Base-by-base conservation (phyloP, 2,797 vertebrate species). In the Alectoris magna region DNA sequence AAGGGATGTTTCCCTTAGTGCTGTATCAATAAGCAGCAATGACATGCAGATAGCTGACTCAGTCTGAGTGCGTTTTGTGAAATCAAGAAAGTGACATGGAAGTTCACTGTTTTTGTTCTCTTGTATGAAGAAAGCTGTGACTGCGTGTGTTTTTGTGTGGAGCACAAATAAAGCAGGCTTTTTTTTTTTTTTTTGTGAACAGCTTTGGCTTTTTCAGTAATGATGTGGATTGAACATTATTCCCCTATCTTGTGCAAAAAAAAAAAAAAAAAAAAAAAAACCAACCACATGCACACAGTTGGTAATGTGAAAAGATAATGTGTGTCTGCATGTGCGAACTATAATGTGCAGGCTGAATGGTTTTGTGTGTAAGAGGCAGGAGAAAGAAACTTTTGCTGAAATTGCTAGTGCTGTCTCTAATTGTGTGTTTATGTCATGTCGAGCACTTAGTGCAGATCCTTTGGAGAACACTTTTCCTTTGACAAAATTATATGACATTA, bases 1-100 rank as follows among this genome's bases (percentile, higher is more conserved):
- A 95, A 96, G 74, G 88, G 90, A 90, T 96, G 83, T 96, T 96
- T 96, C 83, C 87, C 89, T 97, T 96, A 91, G 71, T 92, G 85
- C 87, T 95, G 80, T 96, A 85, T 96, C 95, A 95, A 89, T 96
- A 97, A 96, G 94, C 94, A 95, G 81, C 74, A 95, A 60, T 90
- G 93, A 91, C 95, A 96, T 80, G 84, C 79, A 88, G 86, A 94
- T 94, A 96, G 92, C 91, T 92, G 95, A 84, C 90, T 95, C 93
- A 83, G 86, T 88, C 84, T 88, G 77, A 96, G 79, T 76, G 72
- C 77, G 84, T 88, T 95, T 87, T 95, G 55, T 95, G 90, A 93
- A 95, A 96, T 90, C 81, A 93, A 91, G 92, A 93, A 88, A 94
- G 91, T 91, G 90, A 93, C 92, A 92, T 94, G 88, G 84, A 95